phyloP scores from a whole-genome alignment of 1,140 invertebrate genomes.

The Drosophila pseudoobscura region DNA sequence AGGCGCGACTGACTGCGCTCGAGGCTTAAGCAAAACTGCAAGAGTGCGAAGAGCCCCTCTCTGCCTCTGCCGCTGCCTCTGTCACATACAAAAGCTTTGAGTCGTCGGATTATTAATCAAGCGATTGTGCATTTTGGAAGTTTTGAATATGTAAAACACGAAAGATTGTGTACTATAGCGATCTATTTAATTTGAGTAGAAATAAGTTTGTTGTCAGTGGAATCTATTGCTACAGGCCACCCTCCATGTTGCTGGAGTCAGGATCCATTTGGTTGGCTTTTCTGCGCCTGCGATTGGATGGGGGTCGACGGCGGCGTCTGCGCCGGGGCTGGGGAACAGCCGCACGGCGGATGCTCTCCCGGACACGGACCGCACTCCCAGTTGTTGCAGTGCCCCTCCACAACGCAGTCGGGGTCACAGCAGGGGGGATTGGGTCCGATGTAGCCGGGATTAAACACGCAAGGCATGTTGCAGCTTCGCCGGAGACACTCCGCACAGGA shows the following conservation, averaged over 20 bases:
- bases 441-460: slow-evolving; percentile 66
- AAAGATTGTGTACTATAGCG: too few relatives aligned
- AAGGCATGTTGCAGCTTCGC: slow-evolving; percentile 43
- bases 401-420: slow-evolving; percentile 55
- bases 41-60: too few relatives aligned
- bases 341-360: slow-evolving; percentile 27
- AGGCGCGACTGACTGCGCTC: too few relatives aligned
- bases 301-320: not conserved
- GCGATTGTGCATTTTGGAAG: too few relatives aligned
- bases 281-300: not conserved
- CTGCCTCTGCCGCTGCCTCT: too few relatives aligned
- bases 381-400: slow-evolving; percentile 27
- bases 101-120: too few relatives aligned
- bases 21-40: too few relatives aligned
- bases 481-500: slow-evolving; percentile 1
- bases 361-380: slow-evolving; percentile 51
- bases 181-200: too few relatives aligned
- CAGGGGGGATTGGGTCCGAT: slow-evolving; percentile 64
- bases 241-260: too few relatives aligned
- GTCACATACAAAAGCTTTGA: too few relatives aligned
- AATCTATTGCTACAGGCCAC: not conserved
- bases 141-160: too few relatives aligned
- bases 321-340: slow-evolving; percentile 14
- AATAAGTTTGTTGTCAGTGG: too few relatives aligned
- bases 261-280: not conserved